Evolutionary conservation across 2,888 invertebrate genomes (phyloP).

Genomic region (Epirrita christyi): DNA sequence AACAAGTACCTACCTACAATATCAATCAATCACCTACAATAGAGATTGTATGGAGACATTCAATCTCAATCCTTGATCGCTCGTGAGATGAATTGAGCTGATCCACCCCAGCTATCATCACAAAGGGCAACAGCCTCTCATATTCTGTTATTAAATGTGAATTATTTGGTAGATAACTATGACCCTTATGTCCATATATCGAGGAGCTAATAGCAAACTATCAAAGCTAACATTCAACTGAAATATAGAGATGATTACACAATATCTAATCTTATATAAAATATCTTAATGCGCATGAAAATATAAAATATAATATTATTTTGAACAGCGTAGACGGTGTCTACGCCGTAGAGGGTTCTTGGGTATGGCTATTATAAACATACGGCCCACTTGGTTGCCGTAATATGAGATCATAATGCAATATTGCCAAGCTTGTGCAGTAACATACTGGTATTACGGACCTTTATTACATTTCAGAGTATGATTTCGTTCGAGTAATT

Average conservation of each 20-base stretch:
- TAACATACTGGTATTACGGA: constrained; percentile 22
- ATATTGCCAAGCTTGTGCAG: constrained; percentile 30
- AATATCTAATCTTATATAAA: too few relatives aligned
- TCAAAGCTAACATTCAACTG: too few relatives aligned
- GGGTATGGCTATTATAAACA: constrained; percentile 31
- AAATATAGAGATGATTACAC: too few relatives aligned
- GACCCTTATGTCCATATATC: too few relatives aligned
- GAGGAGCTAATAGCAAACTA: too few relatives aligned
- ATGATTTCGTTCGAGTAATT: not conserved
- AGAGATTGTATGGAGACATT: too few relatives aligned
- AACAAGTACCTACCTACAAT: too few relatives aligned
- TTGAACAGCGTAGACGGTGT: constrained; percentile 15
- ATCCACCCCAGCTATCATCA: constrained; percentile 3
- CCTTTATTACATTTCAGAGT: constrained; percentile 20
- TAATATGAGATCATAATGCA: constrained; percentile 20
- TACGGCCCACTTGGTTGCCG: constrained; percentile 18
- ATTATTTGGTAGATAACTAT: not conserved
- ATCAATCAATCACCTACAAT: too few relatives aligned
- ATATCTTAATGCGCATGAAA: too few relatives aligned
- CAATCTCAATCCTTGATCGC: too few relatives aligned
- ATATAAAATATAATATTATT: constrained; percentile 7
- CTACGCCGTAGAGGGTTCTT: constrained; percentile 20
- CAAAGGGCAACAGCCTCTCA: constrained; percentile 5
- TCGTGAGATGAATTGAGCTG: too few relatives aligned
- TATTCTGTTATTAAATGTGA: not conserved